Percentiles rank a stretch among this genome's conserved stretches.
Evolutionary conservation across 2,888 invertebrate species (phyloP).

Genomic region (Xanthorhoe spadicearia): DNA sequence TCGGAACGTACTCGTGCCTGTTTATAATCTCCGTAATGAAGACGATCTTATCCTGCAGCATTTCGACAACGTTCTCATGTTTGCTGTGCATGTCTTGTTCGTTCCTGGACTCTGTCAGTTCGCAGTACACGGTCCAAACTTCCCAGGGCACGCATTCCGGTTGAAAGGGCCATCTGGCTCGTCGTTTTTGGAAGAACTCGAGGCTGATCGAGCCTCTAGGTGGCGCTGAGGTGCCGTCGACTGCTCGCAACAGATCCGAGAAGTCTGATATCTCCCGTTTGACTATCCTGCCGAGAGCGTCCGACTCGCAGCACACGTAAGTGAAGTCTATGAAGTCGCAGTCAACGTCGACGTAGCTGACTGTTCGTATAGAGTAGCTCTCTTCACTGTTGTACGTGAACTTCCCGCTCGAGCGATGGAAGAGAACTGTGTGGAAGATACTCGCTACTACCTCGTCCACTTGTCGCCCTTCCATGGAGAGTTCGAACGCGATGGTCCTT

Average conservation of each 20-base stretch:
- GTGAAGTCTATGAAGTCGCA: slow-evolving; percentile 99
- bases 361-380: slow-evolving; percentile 97
- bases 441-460: slow-evolving; percentile 96
- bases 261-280: slow-evolving; percentile 91
- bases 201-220: slow-evolving; percentile 94
- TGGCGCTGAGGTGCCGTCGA: slow-evolving; percentile 84
- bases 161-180: slow-evolving; percentile 94
- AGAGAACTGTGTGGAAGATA: slow-evolving; percentile 96
- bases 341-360: slow-evolving; percentile 98
- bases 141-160: slow-evolving; percentile 99
- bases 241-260: slow-evolving; percentile 90
- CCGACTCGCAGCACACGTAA: slow-evolving; percentile 97
- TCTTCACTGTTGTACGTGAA: slow-evolving; percentile 97
- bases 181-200: slow-evolving; percentile 97
- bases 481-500: slow-evolving; percentile 91
- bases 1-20: slow-evolving; percentile 97
- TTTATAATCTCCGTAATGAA: slow-evolving; percentile 98
- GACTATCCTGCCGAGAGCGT: slow-evolving; percentile 88
- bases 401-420: slow-evolving; percentile 95
- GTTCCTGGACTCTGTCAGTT: slow-evolving; percentile 92
- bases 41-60: slow-evolving; percentile 96
- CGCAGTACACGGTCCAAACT: slow-evolving; percentile 97
- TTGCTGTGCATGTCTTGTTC: slow-evolving; percentile 95
- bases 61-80: slow-evolving; percentile 94
- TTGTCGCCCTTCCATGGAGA: slow-evolving; percentile 95